Conservation (phyloP, 2,113 vertebrate genomes). For the Rhinopomastus cyanomelas region DNA sequence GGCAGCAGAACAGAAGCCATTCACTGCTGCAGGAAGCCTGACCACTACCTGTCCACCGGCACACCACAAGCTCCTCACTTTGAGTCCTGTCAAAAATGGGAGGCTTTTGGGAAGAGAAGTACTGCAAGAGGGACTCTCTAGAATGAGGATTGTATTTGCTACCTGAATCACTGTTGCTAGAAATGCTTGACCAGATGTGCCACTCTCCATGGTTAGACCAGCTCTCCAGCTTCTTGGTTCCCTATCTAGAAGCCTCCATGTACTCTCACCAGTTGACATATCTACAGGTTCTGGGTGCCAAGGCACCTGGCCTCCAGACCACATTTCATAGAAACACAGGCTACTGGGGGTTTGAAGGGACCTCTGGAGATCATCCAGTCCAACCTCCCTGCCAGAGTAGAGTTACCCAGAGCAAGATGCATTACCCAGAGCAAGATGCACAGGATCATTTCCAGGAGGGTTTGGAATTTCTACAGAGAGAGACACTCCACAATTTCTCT, state of each 20-base stretch:
- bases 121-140: neutral
- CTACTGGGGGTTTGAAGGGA: too few relatives aligned
- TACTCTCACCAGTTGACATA: neutral
- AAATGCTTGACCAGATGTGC: accelerated
- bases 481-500: too few relatives aligned
- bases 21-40: accelerated
- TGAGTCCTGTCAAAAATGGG: accelerated
- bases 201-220: accelerated
- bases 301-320: neutral
- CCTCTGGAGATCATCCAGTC: too few relatives aligned
- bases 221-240: neutral
- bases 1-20: accelerated
- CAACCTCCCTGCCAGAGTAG: too few relatives aligned
- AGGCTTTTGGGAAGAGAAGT: neutral
- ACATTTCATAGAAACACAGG: too few relatives aligned
- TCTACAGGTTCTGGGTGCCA: accelerated
- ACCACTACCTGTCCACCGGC: neutral
- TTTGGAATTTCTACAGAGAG: too few relatives aligned
- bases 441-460: too few relatives aligned
- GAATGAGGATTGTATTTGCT: neutral
- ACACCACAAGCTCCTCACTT: neutral
- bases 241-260: accelerated
- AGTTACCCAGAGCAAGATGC: too few relatives aligned
- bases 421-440: too few relatives aligned
- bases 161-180: neutral